These are phyloP conservation scores for Trochalopteron elliotii DNA, from an alignment of 2,113 vertebrate genomes.

Conservation along the genomic window DNA sequence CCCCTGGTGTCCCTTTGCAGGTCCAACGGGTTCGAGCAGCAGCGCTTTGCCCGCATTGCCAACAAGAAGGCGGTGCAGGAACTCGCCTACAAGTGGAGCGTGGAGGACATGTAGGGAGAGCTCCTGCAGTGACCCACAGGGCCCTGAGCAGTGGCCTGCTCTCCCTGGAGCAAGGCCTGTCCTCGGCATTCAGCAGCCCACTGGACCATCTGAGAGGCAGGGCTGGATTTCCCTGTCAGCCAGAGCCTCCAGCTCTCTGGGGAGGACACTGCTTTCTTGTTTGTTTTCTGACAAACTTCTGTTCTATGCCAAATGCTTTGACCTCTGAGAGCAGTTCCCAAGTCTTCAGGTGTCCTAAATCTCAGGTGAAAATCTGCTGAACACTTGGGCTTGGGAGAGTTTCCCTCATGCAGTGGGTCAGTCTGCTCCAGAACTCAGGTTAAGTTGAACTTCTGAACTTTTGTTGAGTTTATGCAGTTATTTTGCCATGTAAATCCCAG, in stretches of 20 bases:
- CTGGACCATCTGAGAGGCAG: fast-evolving
- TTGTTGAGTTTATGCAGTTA: background rate
- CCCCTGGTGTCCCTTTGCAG: constrained; percentile 58
- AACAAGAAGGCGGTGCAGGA: constrained; percentile 91
- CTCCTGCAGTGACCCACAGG: background rate
- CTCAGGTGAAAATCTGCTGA: constrained; percentile 9
- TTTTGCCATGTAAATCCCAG: background rate
- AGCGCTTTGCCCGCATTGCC: constrained; percentile 84
- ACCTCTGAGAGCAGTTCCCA: background rate
- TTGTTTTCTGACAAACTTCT: constrained; percentile 1
- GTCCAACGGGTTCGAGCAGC: constrained; percentile 95
- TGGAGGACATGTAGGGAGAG: constrained; percentile 89
- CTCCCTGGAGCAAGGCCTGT: background rate
- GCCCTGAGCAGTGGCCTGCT: background rate
- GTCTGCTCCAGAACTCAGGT: background rate
- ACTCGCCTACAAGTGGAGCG: constrained; percentile 95
- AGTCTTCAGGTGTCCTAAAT: background rate
- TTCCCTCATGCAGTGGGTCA: fast-evolving
- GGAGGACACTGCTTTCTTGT: background rate
- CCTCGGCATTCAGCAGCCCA: fast-evolving
- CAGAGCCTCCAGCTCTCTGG: background rate
- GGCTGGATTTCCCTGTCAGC: background rate
- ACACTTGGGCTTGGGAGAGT: fast-evolving
- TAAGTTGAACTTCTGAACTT: background rate
- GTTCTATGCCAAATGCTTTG: background rate